phyloP scores from a whole-genome alignment of 2,797 vertebrate species.

The Falco cherrug region DNA sequence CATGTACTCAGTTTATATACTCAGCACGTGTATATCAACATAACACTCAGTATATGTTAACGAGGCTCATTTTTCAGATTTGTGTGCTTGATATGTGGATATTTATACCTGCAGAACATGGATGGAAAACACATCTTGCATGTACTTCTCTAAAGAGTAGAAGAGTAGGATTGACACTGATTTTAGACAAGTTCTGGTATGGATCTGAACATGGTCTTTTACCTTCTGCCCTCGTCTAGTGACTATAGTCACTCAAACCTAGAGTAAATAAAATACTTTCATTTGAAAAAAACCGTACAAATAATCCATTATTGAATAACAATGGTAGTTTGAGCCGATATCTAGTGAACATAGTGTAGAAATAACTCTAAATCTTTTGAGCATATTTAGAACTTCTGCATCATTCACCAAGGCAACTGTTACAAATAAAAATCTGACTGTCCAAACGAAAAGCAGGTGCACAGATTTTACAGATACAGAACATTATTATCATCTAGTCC shows the following conservation, averaged over 20 bases:
- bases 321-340: neutral
- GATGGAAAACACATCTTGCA: neutral
- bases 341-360: neutral
- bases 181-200: neutral
- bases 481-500: neutral
- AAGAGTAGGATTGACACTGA: neutral
- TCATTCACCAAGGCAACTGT: neutral
- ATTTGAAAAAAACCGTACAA: neutral
- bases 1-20: neutral
- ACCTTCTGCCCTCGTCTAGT: neutral
- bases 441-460: neutral
- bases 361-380: neutral
- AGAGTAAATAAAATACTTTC: neutral
- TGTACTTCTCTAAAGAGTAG: neutral
- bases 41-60: neutral
- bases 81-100: neutral
- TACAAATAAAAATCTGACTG: neutral
- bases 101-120: neutral
- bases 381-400: neutral
- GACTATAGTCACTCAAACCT: neutral
- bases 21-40: neutral
- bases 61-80: neutral
- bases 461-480: neutral
- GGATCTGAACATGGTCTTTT: neutral
- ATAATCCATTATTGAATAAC: neutral